These are phyloP conservation scores for Phaedon cochleariae DNA, from an alignment of 2,888 invertebrate genomes.

Conservation along the genomic window DNA sequence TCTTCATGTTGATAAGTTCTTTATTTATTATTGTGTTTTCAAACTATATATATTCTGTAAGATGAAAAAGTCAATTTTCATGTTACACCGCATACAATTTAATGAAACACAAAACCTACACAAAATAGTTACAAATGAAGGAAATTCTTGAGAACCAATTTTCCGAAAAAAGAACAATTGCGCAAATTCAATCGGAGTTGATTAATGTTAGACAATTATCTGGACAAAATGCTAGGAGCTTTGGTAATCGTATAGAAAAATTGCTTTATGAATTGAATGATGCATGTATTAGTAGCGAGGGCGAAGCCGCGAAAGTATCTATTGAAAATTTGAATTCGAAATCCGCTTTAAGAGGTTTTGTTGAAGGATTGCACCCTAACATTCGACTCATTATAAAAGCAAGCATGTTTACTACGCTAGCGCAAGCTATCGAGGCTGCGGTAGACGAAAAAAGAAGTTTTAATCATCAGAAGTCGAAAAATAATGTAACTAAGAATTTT, in stretches of 20 bases:
- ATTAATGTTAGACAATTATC: neutral
- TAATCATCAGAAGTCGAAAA: neutral
- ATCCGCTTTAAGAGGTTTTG: neutral
- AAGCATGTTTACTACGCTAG: too few relatives aligned
- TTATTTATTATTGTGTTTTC: too few relatives aligned
- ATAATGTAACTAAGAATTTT: neutral
- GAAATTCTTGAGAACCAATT: neutral
- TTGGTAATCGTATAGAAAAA: neutral
- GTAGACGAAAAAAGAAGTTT: neutral
- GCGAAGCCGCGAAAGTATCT: neutral
- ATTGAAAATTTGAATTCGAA: neutral
- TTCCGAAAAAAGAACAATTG: neutral
- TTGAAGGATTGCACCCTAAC: too few relatives aligned
- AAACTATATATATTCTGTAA: too few relatives aligned
- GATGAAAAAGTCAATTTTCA: too few relatives aligned
- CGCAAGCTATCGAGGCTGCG: neutral
- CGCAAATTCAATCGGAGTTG: neutral
- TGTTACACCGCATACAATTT: neutral
- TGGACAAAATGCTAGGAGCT: neutral
- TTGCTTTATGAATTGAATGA: neutral
- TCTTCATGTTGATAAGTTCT: too few relatives aligned
- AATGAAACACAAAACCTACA: neutral
- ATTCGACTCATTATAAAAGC: too few relatives aligned
- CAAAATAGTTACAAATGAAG: neutral
- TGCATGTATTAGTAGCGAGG: neutral